Percentiles rank a stretch among this genome's conserved stretches.
Conservation (phyloP, 2,888 invertebrate genomes). For the Lymantria dispar region DNA sequence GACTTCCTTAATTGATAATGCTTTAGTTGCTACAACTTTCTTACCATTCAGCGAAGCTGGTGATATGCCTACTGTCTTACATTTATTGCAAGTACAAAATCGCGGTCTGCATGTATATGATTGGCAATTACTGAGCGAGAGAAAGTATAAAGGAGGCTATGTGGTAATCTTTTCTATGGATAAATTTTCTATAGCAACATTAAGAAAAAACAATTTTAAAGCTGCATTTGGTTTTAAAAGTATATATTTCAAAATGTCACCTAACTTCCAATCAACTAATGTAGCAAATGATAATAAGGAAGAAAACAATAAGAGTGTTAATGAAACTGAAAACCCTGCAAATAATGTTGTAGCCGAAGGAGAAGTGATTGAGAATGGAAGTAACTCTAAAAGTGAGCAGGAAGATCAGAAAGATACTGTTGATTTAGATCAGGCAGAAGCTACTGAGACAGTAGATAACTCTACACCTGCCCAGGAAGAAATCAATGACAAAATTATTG, state of each 20-base stretch:
- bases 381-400: neutral
- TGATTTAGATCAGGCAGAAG: too few species aligned
- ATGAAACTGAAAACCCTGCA: neutral
- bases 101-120: neutral
- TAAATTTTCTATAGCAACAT: neutral
- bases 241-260: constrained; percentile 2
- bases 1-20: neutral
- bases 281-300: neutral
- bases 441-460: too few species aligned
- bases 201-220: constrained; percentile 1
- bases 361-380: neutral
- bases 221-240: constrained; percentile 4
- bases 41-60: constrained; percentile 2
- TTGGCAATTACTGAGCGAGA: constrained; percentile 3
- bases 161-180: constrained; percentile 4
- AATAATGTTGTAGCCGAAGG: neutral
- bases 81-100: constrained; percentile 4
- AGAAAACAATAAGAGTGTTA: neutral
- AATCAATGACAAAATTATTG: too few species aligned
- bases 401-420: neutral
- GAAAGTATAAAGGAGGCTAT: constrained; percentile 4
- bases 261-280: neutral
- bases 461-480: too few species aligned
- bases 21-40: constrained; percentile 1
- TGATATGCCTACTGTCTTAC: constrained; percentile 1